Base-by-base conservation (phyloP, 1,140 invertebrate genomes). In the Zaprionus capensis region DNA sequence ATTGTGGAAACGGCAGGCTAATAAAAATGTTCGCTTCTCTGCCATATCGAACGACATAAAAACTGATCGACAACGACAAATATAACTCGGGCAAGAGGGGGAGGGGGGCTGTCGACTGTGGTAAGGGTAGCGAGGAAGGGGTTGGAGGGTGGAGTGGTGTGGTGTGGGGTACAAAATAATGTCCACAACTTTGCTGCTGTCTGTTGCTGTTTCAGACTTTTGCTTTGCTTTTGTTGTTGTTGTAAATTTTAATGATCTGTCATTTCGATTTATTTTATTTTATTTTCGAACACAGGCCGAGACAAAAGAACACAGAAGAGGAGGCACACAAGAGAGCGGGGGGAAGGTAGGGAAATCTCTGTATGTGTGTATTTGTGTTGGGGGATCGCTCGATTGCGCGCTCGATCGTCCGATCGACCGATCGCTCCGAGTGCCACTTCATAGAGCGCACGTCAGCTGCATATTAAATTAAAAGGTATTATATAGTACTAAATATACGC, bases 211-310 rank as follows among this genome's bases (percentile, higher is more conserved):
- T 5, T 44, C 36, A 31, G 28, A 31, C 28, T 31, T 41, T 22
- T 78, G 61, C 44, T 78, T 59, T 59, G 68, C 26, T 51, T 46
- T 22, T 61, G 24, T 70, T 34, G 84, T 88, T 87, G 81, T 84
- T 88, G 85, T 88, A 88, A 90, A 88, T 91, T 91, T 91, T 91
- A 91, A 91, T 86, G 90, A 91, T 91, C 90, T 91, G 90, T 91
- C 90, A 91, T 91, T 91, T 91, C 90, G 90, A 91, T 91, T 91
- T 91, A 91, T 91, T 91, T 91, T 91, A 91, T 91, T 91, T 87
- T 88, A 88, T 91, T 88, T 90, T 88, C 85, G 78, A 88, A 82
- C 56, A 72, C 28, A 67, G 67, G 59, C 49, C 78, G 68, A 79
- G 70, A 78, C 81, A 88, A 88, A 80, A 90, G 78, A 77, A 51